These are phyloP conservation scores for Lacerta bilineata DNA, from an alignment of 2,797 vertebrate genomes.

Conservation along the genomic window DNA sequence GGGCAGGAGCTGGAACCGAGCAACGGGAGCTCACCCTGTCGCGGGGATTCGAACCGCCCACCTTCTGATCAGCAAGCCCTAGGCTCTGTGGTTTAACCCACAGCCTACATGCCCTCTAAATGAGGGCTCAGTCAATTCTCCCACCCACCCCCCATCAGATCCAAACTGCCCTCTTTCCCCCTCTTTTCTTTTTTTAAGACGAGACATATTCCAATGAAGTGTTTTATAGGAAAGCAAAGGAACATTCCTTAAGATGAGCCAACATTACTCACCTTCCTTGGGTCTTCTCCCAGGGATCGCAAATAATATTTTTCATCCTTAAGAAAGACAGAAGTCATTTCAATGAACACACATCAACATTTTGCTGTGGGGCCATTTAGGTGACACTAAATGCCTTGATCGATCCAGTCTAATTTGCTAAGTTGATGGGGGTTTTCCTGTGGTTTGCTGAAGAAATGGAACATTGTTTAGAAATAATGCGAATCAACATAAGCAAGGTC, in stretches of 20 bases:
- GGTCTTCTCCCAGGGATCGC: slow-evolving; percentile 92
- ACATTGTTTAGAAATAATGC: slow-evolving; percentile 28
- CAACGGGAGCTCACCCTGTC: no score
- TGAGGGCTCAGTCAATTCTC: background rate
- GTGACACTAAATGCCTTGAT: slow-evolving; percentile 37
- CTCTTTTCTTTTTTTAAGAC: background rate
- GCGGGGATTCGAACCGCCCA: no score
- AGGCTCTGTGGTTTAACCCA: no score
- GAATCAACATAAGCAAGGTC: background rate
- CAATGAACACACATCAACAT: slow-evolving; percentile 35
- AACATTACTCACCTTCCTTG: slow-evolving; percentile 87
- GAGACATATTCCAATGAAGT: no score
- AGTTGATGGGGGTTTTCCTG: slow-evolving; percentile 28
- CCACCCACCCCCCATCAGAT: background rate
- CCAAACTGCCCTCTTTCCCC: background rate
- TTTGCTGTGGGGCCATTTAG: slow-evolving; percentile 43
- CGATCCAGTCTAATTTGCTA: slow-evolving; percentile 45
- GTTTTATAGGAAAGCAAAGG: background rate
- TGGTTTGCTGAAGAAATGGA: slow-evolving; percentile 66
- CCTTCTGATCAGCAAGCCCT: no score
- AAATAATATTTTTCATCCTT: slow-evolving; percentile 97
- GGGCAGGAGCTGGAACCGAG: no score
- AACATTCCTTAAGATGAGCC: background rate
- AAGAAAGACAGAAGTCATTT: slow-evolving; percentile 54
- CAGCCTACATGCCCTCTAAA: background rate